phyloP scores from a whole-genome alignment of 2,888 invertebrate species.

The Pyrrhosoma nymphula region DNA sequence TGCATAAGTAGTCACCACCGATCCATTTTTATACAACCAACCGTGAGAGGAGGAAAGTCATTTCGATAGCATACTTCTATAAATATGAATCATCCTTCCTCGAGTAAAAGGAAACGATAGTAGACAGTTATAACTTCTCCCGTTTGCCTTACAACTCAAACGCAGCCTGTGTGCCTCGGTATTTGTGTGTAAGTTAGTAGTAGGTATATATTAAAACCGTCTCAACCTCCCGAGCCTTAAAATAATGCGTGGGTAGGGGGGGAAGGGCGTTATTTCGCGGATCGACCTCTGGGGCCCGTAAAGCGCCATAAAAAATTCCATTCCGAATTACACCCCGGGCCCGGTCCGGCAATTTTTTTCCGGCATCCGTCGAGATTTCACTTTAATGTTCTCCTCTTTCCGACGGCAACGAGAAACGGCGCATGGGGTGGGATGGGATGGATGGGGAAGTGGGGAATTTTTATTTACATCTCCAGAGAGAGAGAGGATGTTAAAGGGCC shows the following conservation, averaged over 20 bases:
- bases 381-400: conserved; percentile 43
- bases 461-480: conserved; percentile 53
- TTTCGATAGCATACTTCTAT: not conserved
- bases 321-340: not conserved
- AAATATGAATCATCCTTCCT: not conserved
- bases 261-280: not conserved
- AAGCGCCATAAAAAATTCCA: conserved; percentile 15
- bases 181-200: not conserved
- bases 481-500: conserved; percentile 53
- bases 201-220: not conserved
- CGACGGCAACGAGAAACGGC: not conserved
- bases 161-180: not conserved
- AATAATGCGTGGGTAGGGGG: not conserved
- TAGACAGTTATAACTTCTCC: not conserved
- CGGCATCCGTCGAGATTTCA: conserved; percentile 37
- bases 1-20: not conserved
- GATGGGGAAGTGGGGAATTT: not conserved
- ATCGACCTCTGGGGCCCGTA: not conserved
- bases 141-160: not conserved
- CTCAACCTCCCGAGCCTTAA: not conserved
- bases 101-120: not conserved
- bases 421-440: not conserved
- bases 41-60: not conserved
- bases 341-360: not conserved
- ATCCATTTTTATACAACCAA: not conserved